Percentiles rank a stretch among this genome's conserved stretches.
Conservation (phyloP, 2,113 vertebrate species). For the Pteruthius melanotis region DNA sequence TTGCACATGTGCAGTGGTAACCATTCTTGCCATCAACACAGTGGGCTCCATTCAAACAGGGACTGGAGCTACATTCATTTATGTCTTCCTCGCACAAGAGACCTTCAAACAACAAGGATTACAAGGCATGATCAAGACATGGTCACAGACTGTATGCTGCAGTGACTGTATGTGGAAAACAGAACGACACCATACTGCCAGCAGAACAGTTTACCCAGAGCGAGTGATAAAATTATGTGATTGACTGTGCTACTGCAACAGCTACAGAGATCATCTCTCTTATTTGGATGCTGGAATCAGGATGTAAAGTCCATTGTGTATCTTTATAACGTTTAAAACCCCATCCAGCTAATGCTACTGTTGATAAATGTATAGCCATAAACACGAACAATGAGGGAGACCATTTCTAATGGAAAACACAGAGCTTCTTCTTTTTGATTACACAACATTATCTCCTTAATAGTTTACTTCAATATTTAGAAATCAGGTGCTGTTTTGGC, state of each 20-base stretch:
- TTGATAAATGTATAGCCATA: neutral
- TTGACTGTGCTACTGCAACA: neutral
- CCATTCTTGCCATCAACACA: slow-evolving; percentile 85
- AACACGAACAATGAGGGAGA: neutral
- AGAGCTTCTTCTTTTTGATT: neutral
- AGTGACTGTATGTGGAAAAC: neutral
- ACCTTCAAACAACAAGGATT: slow-evolving; percentile 72
- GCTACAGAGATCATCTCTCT: neutral
- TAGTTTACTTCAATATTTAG: neutral
- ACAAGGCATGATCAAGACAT: neutral
- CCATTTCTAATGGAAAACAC: neutral
- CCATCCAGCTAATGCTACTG: neutral
- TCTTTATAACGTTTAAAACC: neutral
- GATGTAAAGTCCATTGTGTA: neutral
- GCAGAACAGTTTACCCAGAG: neutral
- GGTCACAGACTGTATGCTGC: neutral
- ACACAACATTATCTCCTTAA: neutral
- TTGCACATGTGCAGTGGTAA: slow-evolving; percentile 82
- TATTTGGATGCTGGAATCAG: neutral
- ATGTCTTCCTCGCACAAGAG: slow-evolving; percentile 85
- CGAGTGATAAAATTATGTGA: neutral
- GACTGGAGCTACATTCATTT: slow-evolving; percentile 89
- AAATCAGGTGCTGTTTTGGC: neutral
- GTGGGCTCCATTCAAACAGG: slow-evolving; percentile 86
- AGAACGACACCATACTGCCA: neutral